A percentile compares a stretch with the other conserved stretches of the same genome.
phyloP scores from a whole-genome alignment of 2,888 invertebrate genomes.

The Apeira syringaria region DNA sequence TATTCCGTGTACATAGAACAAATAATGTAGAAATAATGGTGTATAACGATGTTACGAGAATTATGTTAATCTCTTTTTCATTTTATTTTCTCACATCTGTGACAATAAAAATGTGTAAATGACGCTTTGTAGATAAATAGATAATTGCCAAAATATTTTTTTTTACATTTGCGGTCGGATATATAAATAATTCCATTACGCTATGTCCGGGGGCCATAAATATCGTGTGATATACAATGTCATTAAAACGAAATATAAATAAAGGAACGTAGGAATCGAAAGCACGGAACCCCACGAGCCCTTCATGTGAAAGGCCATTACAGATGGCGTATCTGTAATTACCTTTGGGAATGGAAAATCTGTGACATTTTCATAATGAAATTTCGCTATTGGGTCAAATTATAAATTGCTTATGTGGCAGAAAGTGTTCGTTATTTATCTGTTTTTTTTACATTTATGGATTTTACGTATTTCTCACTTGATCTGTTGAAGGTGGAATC shows the following conservation, averaged over 20 bases:
- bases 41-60: conserved; percentile 38
- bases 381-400: too few relatives aligned
- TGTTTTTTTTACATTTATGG: too few relatives aligned
- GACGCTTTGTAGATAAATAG: conserved; percentile 75
- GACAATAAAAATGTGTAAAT: conserved; percentile 82
- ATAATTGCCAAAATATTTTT: conserved; percentile 64
- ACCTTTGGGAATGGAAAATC: background rate
- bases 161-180: conserved; percentile 18
- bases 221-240: conserved; percentile 1
- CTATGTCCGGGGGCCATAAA: conserved; percentile 22
- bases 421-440: too few relatives aligned
- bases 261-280: background rate
- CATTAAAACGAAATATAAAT: background rate
- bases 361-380: background rate
- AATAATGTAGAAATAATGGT: conserved; percentile 36
- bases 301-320: background rate
- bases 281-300: conserved; percentile 4
- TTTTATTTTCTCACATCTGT: conserved; percentile 74
- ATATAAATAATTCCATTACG: conserved; percentile 21
- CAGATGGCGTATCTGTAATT: background rate
- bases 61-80: conserved; percentile 44
- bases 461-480: too few relatives aligned
- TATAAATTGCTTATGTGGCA: too few relatives aligned
- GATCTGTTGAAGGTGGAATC: too few relatives aligned
- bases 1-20: conserved; percentile 57